Percentiles rank a stretch among this genome's conserved stretches.
Evolutionary conservation across 53 echinoderm and acorn worm genomes (phyloP).

Genomic region (Temnopleurus reevesii): DNA sequence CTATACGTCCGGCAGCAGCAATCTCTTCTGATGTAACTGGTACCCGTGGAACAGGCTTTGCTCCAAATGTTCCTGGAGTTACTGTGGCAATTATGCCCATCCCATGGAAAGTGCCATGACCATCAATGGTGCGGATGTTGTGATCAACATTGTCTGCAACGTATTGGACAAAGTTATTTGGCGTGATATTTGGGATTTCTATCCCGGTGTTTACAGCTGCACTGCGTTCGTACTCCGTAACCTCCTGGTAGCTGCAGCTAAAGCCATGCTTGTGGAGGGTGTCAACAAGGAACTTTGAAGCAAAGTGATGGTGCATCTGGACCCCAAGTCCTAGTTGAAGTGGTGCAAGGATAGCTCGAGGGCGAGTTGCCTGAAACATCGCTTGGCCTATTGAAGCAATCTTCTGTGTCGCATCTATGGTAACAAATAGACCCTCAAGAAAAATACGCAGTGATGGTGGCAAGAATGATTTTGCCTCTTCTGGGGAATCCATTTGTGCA

Average conservation of each 20-base stretch:
- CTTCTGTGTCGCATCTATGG: no score
- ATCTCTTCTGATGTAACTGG: constrained; percentile 61
- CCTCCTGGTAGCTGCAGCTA: not conserved
- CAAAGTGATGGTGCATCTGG: constrained; percentile 72
- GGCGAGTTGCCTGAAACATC: no score
- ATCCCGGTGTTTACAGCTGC: no score
- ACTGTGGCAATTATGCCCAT: constrained; percentile 75
- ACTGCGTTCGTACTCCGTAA: no score
- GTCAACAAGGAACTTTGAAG: constrained; percentile 67
- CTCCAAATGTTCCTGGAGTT: constrained; percentile 57
- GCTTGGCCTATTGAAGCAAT: no score
- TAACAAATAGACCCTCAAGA: no score
- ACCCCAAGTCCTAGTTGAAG: constrained; percentile 65
- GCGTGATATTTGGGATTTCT: no score
- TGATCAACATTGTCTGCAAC: constrained; percentile 76
- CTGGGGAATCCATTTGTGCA: no score
- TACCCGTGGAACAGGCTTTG: constrained; percentile 42
- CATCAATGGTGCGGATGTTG: constrained; percentile 73
- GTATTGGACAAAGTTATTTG: no score
- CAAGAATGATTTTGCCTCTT: no score
- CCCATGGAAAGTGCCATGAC: constrained; percentile 71
- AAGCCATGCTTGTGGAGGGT: constrained; percentile 53
- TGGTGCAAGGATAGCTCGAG: constrained; percentile 29
- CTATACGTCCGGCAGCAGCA: not conserved
- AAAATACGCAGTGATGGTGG: no score